Base-by-base conservation (phyloP, 2,888 invertebrate genomes). In the Mactromeris polynyma region DNA sequence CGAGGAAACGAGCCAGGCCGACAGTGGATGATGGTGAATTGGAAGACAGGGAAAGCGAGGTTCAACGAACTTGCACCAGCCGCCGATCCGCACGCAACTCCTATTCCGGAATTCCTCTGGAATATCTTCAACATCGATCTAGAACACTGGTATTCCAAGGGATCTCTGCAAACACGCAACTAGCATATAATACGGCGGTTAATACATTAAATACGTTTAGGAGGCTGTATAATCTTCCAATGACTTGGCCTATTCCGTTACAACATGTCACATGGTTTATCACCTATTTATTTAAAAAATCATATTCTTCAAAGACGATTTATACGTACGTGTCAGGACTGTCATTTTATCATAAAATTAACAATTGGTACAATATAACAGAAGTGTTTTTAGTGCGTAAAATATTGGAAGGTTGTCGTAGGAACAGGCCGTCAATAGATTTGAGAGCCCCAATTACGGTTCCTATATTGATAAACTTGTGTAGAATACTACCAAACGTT, bases 51-150 rank as follows among this genome's bases (percentile, higher is more conserved):
- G 81, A 85, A 64, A 36, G 84, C 46, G 36, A 79, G 64, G 51
- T 89, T 89, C 77, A 0, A 33, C 17, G 7, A 83, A n/a, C 58
- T 89, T 40, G 89, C 64, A 33, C 89, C 85, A 33, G 7, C 36
- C 7, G 83, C 83, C 17, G 84, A 85, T 36, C 17, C 38, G n/a
- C n/a, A 21, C 2, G 81, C 81, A 54, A 78, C 77, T 2, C 80
- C 33, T 40, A 51, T 89, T 31, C 86, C 86, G 14, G 21, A 11
- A 40, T 80, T 80, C 26, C 88, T 88, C 7, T 88, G 88, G 88
- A 36, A 81, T 21, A 84, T 89, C 7, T 89, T 83, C 54, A 42
- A 9, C 11, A 17, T 42, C 19, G 78, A 42, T 33, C 86, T 46
- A 54, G 78, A 58, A n/a, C 33, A 46, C 36, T 88, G 54, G 19